phyloP scores from a whole-genome alignment of 2,888 invertebrate species.

The Sesamia inferens region DNA sequence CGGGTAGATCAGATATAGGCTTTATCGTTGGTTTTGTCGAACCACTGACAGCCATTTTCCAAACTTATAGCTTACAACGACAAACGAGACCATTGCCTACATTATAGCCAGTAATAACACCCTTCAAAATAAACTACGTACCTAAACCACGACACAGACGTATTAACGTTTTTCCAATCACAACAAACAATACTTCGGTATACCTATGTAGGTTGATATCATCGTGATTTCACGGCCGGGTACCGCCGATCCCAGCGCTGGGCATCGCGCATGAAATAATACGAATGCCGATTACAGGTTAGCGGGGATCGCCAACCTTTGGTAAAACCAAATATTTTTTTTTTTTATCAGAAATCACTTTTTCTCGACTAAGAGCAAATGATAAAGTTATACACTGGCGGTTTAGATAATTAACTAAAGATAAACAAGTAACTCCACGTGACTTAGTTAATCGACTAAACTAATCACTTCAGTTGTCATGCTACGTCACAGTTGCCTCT shows the following conservation, averaged over 20 bases:
- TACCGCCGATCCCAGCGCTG: constrained; percentile 59
- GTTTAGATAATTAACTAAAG: too few relatives aligned
- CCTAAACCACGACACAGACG: not conserved
- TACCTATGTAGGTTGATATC: not conserved
- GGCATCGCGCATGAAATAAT: constrained; percentile 40
- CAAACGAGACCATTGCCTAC: not conserved
- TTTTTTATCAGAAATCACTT: not conserved
- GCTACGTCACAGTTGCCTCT: too few relatives aligned
- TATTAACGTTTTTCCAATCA: constrained; percentile 21
- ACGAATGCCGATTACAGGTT: constrained; percentile 24
- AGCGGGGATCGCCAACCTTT: constrained; percentile 1
- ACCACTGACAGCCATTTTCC: too few relatives aligned
- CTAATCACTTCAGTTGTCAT: too few relatives aligned
- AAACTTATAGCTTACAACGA: not conserved
- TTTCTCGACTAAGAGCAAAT: not conserved
- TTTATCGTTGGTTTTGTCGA: not conserved
- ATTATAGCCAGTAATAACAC: constrained; percentile 15
- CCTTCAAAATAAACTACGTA: constrained; percentile 3
- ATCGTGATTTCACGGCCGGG: constrained; percentile 64
- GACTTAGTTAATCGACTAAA: too few relatives aligned
- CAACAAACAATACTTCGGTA: constrained; percentile 11
- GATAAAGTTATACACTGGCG: too few relatives aligned
- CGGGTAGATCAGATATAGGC: not conserved
- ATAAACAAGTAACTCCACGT: too few relatives aligned
- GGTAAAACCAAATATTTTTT: not conserved